Conservation (phyloP, 2,113 vertebrate species). For the Plecotus auritus region DNA sequence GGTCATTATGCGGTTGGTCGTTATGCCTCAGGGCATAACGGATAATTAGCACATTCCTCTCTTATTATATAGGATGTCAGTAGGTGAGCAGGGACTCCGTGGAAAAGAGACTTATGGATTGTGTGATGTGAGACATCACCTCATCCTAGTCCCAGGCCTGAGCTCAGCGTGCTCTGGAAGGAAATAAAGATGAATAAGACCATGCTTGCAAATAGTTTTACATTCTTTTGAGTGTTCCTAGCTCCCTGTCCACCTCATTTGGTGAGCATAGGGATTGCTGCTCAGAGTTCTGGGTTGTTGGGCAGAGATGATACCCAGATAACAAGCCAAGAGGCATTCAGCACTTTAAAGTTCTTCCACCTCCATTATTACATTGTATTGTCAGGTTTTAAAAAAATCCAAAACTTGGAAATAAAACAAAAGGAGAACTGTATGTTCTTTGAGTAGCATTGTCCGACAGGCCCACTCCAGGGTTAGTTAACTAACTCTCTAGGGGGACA, state of each 20-base stretch:
- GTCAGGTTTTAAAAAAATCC: background rate
- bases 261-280: background rate
- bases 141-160: background rate
- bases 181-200: background rate
- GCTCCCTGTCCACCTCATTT: background rate
- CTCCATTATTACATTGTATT: background rate
- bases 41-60: no score
- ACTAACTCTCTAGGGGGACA: background rate
- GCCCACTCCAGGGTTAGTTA: background rate
- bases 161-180: background rate
- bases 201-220: background rate
- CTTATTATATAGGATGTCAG: background rate
- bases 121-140: background rate
- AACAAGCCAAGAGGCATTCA: background rate
- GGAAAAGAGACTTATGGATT: fast-evolving
- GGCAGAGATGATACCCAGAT: background rate
- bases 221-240: background rate
- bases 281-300: background rate
- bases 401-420: background rate
- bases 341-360: background rate
- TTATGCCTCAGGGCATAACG: no score
- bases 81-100: background rate
- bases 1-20: no score
- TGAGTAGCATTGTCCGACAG: background rate
- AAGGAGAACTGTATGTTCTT: background rate